Conservation (phyloP, 2,888 invertebrate species). For the Habroteleia sp. region DNA sequence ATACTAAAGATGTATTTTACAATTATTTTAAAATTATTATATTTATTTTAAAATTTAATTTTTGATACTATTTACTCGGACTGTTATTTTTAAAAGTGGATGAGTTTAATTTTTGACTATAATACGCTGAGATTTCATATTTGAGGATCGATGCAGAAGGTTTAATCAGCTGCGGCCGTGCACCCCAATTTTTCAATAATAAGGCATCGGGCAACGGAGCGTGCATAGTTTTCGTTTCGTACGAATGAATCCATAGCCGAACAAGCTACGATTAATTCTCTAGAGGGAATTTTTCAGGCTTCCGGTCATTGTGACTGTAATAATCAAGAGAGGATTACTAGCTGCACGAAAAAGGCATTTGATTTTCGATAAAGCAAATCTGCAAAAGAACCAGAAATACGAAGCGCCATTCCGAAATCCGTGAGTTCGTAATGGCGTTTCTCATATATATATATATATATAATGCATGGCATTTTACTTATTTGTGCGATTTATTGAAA, state of each 20-base stretch:
- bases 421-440: not conserved
- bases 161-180: slow-evolving; percentile 65
- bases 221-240: slow-evolving; percentile 67
- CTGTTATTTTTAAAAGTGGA: not conserved
- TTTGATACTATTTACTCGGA: too few relatives aligned
- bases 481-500: too few relatives aligned
- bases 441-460: too few relatives aligned
- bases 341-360: slow-evolving; percentile 51
- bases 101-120: slow-evolving; percentile 9
- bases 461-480: too few relatives aligned
- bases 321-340: slow-evolving; percentile 64
- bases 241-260: slow-evolving; percentile 64
- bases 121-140: slow-evolving; percentile 29
- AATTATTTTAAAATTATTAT: too few relatives aligned
- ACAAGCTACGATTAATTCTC: slow-evolving; percentile 65
- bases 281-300: slow-evolving; percentile 71
- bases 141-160: slow-evolving; percentile 53
- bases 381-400: slow-evolving; percentile 30
- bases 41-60: too few relatives aligned
- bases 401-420: slow-evolving; percentile 13
- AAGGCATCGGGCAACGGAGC: slow-evolving; percentile 65
- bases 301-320: slow-evolving; percentile 69
- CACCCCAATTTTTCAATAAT: slow-evolving; percentile 67
- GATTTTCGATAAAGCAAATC: slow-evolving; percentile 51
- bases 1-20: too few relatives aligned